Conservation (phyloP, 2,888 invertebrate genomes). For the Chironomus riparius region DNA sequence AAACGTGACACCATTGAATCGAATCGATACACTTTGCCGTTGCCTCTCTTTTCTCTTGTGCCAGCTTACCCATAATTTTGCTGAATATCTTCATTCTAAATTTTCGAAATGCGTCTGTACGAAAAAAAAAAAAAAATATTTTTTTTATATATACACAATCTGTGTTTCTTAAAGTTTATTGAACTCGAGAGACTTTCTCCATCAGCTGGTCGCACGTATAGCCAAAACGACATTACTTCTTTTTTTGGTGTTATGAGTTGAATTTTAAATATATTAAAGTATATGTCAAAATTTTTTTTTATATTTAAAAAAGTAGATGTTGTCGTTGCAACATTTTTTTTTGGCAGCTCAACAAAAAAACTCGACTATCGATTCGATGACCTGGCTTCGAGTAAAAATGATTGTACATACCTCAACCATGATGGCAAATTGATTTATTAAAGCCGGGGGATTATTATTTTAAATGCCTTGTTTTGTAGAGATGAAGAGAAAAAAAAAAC, state of each 20-base stretch:
- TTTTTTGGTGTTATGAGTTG: constrained; percentile 16
- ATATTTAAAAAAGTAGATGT: not conserved
- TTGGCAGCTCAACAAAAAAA: not conserved
- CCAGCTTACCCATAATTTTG: constrained; percentile 9
- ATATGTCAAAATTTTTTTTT: not conserved
- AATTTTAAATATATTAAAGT: not conserved
- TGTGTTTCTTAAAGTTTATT: constrained; percentile 22
- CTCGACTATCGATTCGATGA: not conserved
- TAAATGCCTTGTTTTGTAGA: not conserved
- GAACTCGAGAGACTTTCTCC: constrained; percentile 25
- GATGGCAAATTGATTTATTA: not conserved
- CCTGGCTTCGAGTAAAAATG: not conserved
- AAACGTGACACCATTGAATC: not conserved
- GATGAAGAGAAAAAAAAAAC: not conserved
- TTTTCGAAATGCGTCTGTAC: constrained; percentile 23
- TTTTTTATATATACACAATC: not conserved
- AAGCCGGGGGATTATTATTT: not conserved
- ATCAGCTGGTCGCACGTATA: constrained; percentile 12
- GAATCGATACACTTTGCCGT: not conserved
- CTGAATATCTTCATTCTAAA: constrained; percentile 24
- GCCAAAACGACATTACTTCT: constrained; percentile 18
- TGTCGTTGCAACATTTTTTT: constrained; percentile 10
- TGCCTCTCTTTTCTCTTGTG: not conserved
- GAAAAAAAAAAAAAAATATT: not conserved
- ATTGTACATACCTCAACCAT: not conserved